Conservation (phyloP, 2,888 invertebrate species). For the Chrysolina oricalcia region DNA sequence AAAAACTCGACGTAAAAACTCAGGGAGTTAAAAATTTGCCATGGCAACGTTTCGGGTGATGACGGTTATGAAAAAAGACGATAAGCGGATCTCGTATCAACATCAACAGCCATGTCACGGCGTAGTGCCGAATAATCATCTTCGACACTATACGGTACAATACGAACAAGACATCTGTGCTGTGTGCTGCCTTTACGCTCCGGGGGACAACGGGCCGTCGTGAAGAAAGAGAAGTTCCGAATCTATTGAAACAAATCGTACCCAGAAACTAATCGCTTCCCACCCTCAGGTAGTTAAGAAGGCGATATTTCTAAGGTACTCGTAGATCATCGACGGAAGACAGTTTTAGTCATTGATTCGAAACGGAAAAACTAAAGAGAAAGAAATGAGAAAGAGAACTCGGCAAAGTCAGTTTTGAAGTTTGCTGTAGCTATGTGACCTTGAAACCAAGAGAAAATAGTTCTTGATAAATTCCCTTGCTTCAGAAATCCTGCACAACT, state of each 20-base stretch:
- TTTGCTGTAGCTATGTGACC: too few relatives aligned
- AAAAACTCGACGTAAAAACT: background rate
- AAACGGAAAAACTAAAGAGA: background rate
- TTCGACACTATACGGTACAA: constrained; percentile 7
- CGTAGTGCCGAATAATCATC: constrained; percentile 15
- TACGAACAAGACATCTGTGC: constrained; percentile 19
- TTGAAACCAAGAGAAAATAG: too few relatives aligned
- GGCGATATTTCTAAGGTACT: background rate
- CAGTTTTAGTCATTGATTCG: background rate
- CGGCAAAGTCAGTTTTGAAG: too few relatives aligned
- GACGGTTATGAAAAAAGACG: constrained; percentile 7
- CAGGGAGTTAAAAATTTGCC: background rate
- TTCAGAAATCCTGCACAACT: too few relatives aligned
- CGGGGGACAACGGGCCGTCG: constrained; percentile 13
- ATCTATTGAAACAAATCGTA: constrained; percentile 16
- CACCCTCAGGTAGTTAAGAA: constrained; percentile 12
- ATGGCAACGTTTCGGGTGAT: background rate
- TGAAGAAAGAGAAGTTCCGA: constrained; percentile 15
- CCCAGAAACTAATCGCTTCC: constrained; percentile 18
- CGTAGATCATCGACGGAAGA: constrained; percentile 14
- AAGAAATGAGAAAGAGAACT: background rate
- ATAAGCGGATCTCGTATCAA: background rate
- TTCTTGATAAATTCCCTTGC: too few relatives aligned
- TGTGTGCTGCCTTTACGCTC: constrained; percentile 25
- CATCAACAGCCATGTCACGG: background rate